Conservation (phyloP, 1,140 invertebrate species). For the Rhysida immarginata region DNA sequence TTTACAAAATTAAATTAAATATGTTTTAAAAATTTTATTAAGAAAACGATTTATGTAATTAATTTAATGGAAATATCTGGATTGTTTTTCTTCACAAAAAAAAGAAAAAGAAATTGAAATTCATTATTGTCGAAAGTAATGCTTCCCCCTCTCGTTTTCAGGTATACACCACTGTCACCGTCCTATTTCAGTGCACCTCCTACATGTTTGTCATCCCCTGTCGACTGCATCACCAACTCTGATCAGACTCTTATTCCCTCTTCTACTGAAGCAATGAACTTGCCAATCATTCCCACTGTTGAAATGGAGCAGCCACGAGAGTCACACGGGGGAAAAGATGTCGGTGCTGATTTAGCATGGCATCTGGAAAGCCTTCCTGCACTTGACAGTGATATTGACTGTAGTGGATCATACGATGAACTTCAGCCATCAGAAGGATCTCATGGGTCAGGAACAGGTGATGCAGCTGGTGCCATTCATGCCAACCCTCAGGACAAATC, state of each 20-base stretch:
- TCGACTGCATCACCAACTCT: background rate
- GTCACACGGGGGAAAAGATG: no score
- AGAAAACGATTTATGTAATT: background rate
- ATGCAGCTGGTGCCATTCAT: background rate
- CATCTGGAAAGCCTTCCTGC: background rate
- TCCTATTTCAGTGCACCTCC: conserved; percentile 36
- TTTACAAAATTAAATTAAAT: background rate
- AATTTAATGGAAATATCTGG: background rate
- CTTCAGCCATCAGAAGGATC: background rate
- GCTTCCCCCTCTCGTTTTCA: conserved; percentile 3
- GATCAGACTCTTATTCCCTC: background rate
- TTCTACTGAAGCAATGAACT: no score
- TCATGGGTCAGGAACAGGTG: background rate
- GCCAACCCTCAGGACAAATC: no score
- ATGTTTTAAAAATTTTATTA: background rate
- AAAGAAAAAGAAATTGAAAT: background rate
- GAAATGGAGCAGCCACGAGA: no score
- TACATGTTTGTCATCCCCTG: conserved; percentile 44
- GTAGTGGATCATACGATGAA: conserved; percentile 4
- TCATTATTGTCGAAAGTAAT: no score
- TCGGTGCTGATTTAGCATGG: no score
- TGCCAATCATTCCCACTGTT: no score
- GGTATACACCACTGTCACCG: conserved; percentile 8
- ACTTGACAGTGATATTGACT: conserved; percentile 1
- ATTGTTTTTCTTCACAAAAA: background rate